Conservation (phyloP, 2,797 vertebrate genomes). For the Dallia pectoralis region DNA sequence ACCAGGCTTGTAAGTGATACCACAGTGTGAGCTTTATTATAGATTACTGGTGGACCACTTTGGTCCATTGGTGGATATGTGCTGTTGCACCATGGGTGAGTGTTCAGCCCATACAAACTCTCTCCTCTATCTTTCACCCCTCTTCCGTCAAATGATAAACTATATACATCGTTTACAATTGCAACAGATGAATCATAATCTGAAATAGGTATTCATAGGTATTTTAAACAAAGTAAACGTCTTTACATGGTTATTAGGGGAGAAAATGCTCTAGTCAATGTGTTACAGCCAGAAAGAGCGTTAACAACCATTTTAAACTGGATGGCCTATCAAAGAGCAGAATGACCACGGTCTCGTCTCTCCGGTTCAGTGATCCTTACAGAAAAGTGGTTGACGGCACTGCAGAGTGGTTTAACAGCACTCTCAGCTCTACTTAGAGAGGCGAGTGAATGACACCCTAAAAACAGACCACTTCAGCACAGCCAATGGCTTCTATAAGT, state of each 20-base stretch:
- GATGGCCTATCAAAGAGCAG: not conserved
- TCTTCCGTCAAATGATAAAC: no score
- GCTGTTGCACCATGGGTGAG: no score
- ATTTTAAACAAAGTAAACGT: not conserved
- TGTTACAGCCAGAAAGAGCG: not conserved
- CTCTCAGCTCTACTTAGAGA: not conserved
- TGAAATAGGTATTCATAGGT: not conserved
- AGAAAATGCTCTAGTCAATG: not conserved
- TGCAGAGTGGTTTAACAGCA: not conserved
- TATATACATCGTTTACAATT: no score
- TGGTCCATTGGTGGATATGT: not conserved
- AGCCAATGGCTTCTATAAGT: constrained; percentile 5
- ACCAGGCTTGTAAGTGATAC: no score
- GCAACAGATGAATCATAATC: no score
- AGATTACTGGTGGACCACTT: not conserved
- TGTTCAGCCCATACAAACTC: no score
- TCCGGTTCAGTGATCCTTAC: not conserved
- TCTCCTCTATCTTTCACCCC: no score
- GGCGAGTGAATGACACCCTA: not conserved
- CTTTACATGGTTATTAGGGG: not conserved
- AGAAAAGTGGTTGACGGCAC: not conserved
- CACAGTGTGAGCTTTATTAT: not conserved
- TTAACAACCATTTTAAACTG: not conserved
- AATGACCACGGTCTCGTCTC: not conserved
- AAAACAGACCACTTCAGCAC: constrained; percentile 21